Evolutionary conservation across 2,113 vertebrate species (phyloP), one percentile per base, ranked within the genome.

Genomic region (Maccullochella peelii): DNA sequence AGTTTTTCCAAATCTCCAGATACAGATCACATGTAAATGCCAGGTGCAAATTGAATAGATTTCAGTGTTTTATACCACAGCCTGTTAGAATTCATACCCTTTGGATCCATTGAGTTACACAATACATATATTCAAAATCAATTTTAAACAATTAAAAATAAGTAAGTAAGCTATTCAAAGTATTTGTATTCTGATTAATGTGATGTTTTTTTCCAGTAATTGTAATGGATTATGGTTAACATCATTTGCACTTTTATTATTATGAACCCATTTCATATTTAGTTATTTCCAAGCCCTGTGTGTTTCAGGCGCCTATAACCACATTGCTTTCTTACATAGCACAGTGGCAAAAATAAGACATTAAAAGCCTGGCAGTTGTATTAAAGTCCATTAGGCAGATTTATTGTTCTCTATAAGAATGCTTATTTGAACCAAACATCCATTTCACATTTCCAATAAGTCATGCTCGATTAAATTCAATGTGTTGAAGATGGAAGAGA

Each of bases 381-480:
- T 84, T 85, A 71, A 87, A 83, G 62, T 80, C 77, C 82, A 92
- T 92, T 88, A 86, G 52, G 40, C 50, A 81, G 80, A 90, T 91
- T 88, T 90, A 89, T 90, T 88, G 85, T 91, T 86, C 78, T 69
- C 52, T 67, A 38, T 83, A 33, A 90, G 85, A 88, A 91, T 76
- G 76, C 69, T 77, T 89, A 88, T 92, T 90, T 90, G 83, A 89
- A 83, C 75, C 85, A 89, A 93, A 88, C 84, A 90, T 88, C 71
- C 88, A 92, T 92, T 91, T 88, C 80, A 73, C 67, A 80, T 88
- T 92, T 92, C 67, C 84, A 91, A 75, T 90, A 81, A 93, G 85
- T 91, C 92, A 91, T 62, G 77, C 91, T 86, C 70, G 67, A 91
- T 93, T 92, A 82, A 92, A 90, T 89, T 80, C 86, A 85, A n/a